A percentile compares a stretch with the other conserved stretches of the same genome.
phyloP scores from a whole-genome alignment of 2,888 invertebrate genomes.

The Tipula lateralis region DNA sequence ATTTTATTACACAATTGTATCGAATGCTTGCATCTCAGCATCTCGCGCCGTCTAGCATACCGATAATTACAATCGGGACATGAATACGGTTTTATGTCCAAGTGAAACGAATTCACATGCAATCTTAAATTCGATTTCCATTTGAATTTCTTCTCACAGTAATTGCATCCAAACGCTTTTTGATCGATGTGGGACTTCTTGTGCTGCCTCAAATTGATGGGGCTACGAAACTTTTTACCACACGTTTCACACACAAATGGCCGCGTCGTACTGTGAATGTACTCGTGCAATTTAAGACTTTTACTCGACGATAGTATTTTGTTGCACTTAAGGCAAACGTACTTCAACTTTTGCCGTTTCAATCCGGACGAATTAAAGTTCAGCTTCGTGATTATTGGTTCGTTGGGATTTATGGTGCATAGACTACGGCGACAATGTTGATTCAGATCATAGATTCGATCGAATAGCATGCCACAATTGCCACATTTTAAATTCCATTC shows the following conservation, averaged over 20 bases:
- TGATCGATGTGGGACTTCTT: conserved; percentile 45
- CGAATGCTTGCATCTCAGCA: conserved; percentile 47
- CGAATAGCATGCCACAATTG: conserved; percentile 36
- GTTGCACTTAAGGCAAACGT: conserved; percentile 34
- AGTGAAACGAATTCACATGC: conserved; percentile 46
- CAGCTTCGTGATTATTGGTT: not conserved
- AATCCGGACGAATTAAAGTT: not conserved
- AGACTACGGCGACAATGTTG: conserved; percentile 34
- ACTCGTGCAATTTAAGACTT: conserved; percentile 33
- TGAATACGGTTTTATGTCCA: conserved; percentile 45
- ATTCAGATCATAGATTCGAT: conserved; percentile 35
- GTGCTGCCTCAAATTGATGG: conserved; percentile 43
- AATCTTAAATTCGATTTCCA: conserved; percentile 36
- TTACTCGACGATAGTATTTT: conserved; percentile 34
- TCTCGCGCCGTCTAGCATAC: conserved; percentile 47
- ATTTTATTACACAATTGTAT: conserved; percentile 35
- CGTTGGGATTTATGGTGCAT: conserved; percentile 30
- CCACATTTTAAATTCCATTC: conserved; percentile 37
- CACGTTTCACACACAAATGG: conserved; percentile 35
- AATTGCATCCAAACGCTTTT: conserved; percentile 40
- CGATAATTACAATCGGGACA: conserved; percentile 45
- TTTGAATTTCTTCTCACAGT: conserved; percentile 39
- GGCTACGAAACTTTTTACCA: conserved; percentile 35
- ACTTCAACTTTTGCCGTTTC: conserved; percentile 31
- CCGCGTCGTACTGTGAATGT: conserved; percentile 30